These are phyloP conservation scores for Oryzias javanicus DNA, from an alignment of 2,113 vertebrate species.

Conservation along the genomic window DNA sequence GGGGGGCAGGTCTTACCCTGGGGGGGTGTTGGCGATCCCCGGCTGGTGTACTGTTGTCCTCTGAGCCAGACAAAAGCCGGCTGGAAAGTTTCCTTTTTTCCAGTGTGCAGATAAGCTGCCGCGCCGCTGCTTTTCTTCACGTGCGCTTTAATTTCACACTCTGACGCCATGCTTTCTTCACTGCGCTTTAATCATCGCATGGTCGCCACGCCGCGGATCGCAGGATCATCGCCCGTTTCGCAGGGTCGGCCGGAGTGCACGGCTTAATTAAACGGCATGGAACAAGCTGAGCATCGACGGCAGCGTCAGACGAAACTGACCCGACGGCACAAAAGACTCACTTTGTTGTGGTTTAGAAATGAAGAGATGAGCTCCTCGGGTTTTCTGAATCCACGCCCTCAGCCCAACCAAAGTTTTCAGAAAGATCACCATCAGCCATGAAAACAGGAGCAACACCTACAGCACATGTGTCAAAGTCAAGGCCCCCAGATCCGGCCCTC, in stretches of 20 bases:
- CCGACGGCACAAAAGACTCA: conserved; percentile 21
- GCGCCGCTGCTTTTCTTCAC: conserved; percentile 66
- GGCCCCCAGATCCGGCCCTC: too few relatives aligned
- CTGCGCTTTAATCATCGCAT: too few relatives aligned
- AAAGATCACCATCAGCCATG: too few relatives aligned
- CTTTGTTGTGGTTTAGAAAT: conserved; percentile 49
- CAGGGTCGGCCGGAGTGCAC: conserved; percentile 55
- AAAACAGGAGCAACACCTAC: too few relatives aligned
- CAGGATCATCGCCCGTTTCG: conserved; percentile 80
- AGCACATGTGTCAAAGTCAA: too few relatives aligned
- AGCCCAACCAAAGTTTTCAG: too few relatives aligned
- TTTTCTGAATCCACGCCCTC: too few relatives aligned
- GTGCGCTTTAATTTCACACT: conserved; percentile 82
- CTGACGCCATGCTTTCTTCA: too few relatives aligned
- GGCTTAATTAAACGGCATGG: conserved; percentile 79
- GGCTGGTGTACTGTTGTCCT: conserved; percentile 75
- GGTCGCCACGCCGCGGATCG: too few relatives aligned
- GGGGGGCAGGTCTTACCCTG: too few relatives aligned
- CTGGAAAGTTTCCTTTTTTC: conserved; percentile 82
- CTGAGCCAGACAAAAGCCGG: conserved; percentile 76
- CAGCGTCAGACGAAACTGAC: conserved; percentile 38
- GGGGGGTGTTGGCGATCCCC: conserved; percentile 63
- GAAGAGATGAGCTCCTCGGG: conserved; percentile 11
- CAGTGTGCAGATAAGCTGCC: conserved; percentile 79
- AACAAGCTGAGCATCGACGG: too few relatives aligned